Evolutionary conservation across 2,888 invertebrate genomes (phyloP), one percentile per base, ranked within the genome.

Genomic region (Apomyelois bistriatella): DNA sequence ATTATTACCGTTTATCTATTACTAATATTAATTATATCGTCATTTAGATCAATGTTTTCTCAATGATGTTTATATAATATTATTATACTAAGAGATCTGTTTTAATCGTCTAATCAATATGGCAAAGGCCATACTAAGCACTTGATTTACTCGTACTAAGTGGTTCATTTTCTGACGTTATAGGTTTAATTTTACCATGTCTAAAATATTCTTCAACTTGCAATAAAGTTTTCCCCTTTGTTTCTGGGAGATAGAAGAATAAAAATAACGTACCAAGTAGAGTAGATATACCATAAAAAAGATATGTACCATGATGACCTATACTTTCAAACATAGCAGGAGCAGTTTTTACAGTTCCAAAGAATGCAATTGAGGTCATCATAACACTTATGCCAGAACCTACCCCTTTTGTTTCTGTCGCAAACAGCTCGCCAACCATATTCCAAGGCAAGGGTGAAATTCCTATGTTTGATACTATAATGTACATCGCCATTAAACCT

Each of bases 341-440:
- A 10, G 93, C 93, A 0, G 92, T 91, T 79, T 95, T 94, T 5
- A 95, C 92, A n/a, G 93, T 93, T 1, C 87, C 70, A 65, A 95
- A 95, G 59, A 93, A 93, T 35, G 93, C 91, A n/a, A 93, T 63
- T 53, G 93, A 94, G 0, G 92, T 93, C 72, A 92, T 92, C 76
- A 93, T 93, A 0, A 94, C 92, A 56, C 93, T 92, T 8, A 94
- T 82, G 0, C 94, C 94, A 6, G 94, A 93, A 3, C 94, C 94
- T n/a, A 94, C 68, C 0, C 94, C 94, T 55, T 94, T 91, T 1
- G 92, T 91, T 60, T 91, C 91, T 7, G 92, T 91, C 1, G 94
- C 92, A 68, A 94, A 95, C 5, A 95, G 79, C 78, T 95, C 95
- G 0, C 94, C 94, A 30, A 94, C 93, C 92, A 95, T 93, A 55